These are phyloP conservation scores for Gastracanthus pulcherrimus DNA, from an alignment of 2,888 invertebrate genomes.

Conservation along the genomic window DNA sequence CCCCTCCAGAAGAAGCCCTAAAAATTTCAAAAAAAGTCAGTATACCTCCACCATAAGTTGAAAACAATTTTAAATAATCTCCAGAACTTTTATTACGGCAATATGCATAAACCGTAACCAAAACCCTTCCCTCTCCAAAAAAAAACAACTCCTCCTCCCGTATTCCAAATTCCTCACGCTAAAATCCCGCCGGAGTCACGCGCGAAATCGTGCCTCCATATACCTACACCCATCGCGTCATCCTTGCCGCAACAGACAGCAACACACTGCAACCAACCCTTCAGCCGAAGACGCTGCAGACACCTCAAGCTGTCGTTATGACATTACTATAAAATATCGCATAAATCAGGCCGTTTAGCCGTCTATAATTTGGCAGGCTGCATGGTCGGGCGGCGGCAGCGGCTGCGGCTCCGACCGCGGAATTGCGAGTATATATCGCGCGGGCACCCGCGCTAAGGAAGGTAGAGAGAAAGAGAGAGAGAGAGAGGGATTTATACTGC, in stretches of 20 bases:
- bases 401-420: slow-evolving; percentile 55
- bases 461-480: too few species aligned
- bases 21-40: too few species aligned
- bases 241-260: not conserved
- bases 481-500: slow-evolving; percentile 73
- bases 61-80: too few species aligned
- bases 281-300: slow-evolving; percentile 16
- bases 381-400: slow-evolving; percentile 38
- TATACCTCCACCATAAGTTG: too few species aligned
- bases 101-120: not conserved
- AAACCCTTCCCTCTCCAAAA: not conserved
- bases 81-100: too few species aligned
- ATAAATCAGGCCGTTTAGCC: slow-evolving; percentile 74
- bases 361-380: slow-evolving; percentile 71
- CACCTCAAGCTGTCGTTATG: slow-evolving; percentile 61
- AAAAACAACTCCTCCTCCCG: not conserved
- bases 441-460: slow-evolving; percentile 35
- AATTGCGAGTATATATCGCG: slow-evolving; percentile 64
- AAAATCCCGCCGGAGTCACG: not conserved
- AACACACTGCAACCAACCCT: slow-evolving; percentile 3
- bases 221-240: not conserved
- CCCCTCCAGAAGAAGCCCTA: too few species aligned
- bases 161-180: slow-evolving; percentile 13
- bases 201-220: not conserved
- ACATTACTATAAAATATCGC: slow-evolving; percentile 67